These are phyloP conservation scores for Hydropsyche tenuis DNA, from an alignment of 1,140 invertebrate species.

Conservation along the genomic window DNA sequence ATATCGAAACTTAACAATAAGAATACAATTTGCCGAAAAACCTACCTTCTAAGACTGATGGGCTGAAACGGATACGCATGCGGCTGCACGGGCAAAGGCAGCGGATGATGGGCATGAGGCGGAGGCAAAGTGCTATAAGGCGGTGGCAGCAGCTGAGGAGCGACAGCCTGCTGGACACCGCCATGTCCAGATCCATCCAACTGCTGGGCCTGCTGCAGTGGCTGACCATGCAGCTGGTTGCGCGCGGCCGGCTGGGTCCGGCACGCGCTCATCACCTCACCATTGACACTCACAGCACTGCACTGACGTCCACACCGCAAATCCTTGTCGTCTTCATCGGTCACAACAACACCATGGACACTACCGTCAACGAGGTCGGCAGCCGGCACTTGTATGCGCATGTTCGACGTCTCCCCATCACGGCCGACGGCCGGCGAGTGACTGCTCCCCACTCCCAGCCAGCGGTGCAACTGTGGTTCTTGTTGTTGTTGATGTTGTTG, in stretches of 20 bases:
- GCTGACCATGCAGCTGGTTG: conserved; percentile 54
- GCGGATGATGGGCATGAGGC: conserved; percentile 46
- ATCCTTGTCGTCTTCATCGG: conserved; percentile 57
- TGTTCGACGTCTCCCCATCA: conserved; percentile 55
- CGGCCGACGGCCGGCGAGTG: conserved; percentile 59
- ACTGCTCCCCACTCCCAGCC: conserved; percentile 52
- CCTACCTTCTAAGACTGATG: conserved; percentile 57
- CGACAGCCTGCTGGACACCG: conserved; percentile 48
- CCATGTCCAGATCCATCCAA: conserved; percentile 51
- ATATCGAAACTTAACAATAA: no score
- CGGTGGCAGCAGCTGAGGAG: conserved; percentile 54
- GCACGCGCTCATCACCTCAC: conserved; percentile 41
- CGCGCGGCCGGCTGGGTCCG: not conserved
- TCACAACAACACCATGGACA: conserved; percentile 60
- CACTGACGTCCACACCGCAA: conserved; percentile 55
- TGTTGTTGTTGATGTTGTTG: conserved; percentile 36
- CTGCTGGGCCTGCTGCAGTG: conserved; percentile 53
- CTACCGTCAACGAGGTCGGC: conserved; percentile 57
- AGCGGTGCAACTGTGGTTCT: conserved; percentile 48
- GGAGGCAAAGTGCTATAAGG: conserved; percentile 60
- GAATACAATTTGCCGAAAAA: no score
- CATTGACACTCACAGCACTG: conserved; percentile 53
- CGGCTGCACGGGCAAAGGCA: conserved; percentile 53
- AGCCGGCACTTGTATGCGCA: conserved; percentile 62
- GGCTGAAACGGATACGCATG: conserved; percentile 62